Evolutionary conservation across 2,113 vertebrate species (phyloP).

Genomic region (Vulpes vulpes): DNA sequence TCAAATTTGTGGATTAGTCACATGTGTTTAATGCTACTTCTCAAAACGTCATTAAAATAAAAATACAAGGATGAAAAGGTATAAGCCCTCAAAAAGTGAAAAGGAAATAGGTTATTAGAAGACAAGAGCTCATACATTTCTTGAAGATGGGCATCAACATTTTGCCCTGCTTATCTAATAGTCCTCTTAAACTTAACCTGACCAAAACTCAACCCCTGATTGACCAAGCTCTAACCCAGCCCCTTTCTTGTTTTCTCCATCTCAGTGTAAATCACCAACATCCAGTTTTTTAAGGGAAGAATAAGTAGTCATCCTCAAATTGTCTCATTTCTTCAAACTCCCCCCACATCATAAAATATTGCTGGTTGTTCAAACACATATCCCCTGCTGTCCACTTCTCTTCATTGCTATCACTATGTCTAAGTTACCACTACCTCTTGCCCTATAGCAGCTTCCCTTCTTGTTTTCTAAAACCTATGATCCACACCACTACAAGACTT

Average conservation of each 20-base stretch:
- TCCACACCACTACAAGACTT: not conserved
- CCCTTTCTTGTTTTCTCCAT: not conserved
- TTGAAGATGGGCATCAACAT: not conserved
- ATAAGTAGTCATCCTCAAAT: not conserved
- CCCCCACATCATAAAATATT: not conserved
- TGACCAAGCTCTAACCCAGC: not conserved
- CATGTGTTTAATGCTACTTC: not conserved
- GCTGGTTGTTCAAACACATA: not conserved
- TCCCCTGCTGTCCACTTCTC: not conserved
- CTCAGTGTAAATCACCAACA: not conserved
- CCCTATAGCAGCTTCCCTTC: not conserved
- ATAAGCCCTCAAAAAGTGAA: not conserved
- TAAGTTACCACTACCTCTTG: not conserved
- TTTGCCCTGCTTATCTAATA: not conserved
- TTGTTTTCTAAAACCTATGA: not conserved
- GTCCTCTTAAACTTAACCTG: not conserved
- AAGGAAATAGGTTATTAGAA: not conserved
- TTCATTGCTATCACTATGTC: fast-evolving
- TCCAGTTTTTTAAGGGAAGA: not conserved
- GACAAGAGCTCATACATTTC: not conserved
- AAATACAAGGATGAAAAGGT: not conserved
- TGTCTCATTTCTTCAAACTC: not conserved
- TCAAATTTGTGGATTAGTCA: not conserved
- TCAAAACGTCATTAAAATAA: not conserved
- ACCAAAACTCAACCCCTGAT: not conserved